Evolutionary conservation across 2,113 vertebrate species (phyloP), one percentile per base, ranked within the genome.

Genomic region (Petromus typicus): DNA sequence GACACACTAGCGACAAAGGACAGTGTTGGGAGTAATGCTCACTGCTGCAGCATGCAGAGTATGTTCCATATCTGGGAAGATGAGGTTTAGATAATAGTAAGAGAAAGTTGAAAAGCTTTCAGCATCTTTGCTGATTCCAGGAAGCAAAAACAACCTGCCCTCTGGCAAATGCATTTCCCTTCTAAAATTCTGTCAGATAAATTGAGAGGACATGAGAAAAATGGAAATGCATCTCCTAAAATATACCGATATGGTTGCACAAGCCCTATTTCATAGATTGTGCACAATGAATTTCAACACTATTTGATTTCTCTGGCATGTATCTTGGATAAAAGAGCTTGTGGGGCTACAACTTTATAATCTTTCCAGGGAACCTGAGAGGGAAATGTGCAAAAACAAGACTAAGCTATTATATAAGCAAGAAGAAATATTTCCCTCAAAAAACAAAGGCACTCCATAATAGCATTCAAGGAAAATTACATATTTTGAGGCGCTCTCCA

Each of bases 121-220:
- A 66, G 81, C 61, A 85, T 96, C 80, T 97, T 92, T 92, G 85
- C 91, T 67, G 56, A 90, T 63, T 96, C 71, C 71, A 85, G 82
- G 61, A 96, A 90, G 76, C 40, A 87, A 85, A 91, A 92, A 23
- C 76, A 93, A 86, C 64, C 71, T 90, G 80, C 81, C 95, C 90
- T 79, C 48, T 1, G 0, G 91, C 89, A 96, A 96, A 87, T 32
- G 45, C 40, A 61, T 93, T 97, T 95, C 54, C 40, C 9, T 92
- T 93, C 71, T 96, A 95, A 97, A 96, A 94, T 86, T 90, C 94
- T 97, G 86, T 96, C 93, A 90, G 79, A 92, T 84, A 91, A 95
- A 96, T 92, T 96, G 95, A 94, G 84, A 91, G 57, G 59, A 94
- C 76, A 85, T 81, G 66, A 90, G 86, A 94, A 94, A 97, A 93